Evolutionary conservation across 1,140 invertebrate species (phyloP), one percentile per base, ranked within the genome.

Genomic region (Druon quercuslanigerum): DNA sequence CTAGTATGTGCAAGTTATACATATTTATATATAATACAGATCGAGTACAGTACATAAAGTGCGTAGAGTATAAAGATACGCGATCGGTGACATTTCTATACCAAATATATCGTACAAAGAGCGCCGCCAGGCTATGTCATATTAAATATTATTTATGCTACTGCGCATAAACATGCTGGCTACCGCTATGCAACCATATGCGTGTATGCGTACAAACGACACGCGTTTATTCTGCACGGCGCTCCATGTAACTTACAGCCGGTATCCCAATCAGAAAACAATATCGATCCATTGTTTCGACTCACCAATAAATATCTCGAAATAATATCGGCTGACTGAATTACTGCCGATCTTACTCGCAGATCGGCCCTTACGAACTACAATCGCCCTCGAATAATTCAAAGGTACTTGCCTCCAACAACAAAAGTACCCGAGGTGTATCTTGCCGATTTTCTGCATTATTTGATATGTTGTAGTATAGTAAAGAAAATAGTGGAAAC

Each of bases 71-170:
- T 84, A 85, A 85, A 90, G 86, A 90, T 90, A 85, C 83, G 86
- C 80, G 78, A 90, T 89, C 87, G 85, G 81, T 90, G 89, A 91
- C 87, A 86, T 91, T 90, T 91, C 89, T 90, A 90, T 91, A 89
- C 88, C 88, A 90, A 90, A 91, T 90, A 89, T 87, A 91, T 89
- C 86, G 84, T 83, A 81, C 83, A 84, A 82, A 86, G 83, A 66
- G 79, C 72, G 84, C 87, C 86, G 88, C 87, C 80, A 84, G 71
- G 72, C 82, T 72, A 80, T 88, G 90, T 90, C 89, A 91, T 91
- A 91, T 91, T 90, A 90, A 91, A 91, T 91, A 91, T 91, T 91
- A 91, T 91, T 91, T 90, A 91, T 91, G 86, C 84, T 46, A 77
- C 51, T 73, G 75, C 74, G 82, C 79, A 85, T 84, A 87, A 87